Evolutionary conservation across 2,888 invertebrate species (phyloP), one percentile per base, ranked within the genome.

Genomic region (Dexiosoma caninum): DNA sequence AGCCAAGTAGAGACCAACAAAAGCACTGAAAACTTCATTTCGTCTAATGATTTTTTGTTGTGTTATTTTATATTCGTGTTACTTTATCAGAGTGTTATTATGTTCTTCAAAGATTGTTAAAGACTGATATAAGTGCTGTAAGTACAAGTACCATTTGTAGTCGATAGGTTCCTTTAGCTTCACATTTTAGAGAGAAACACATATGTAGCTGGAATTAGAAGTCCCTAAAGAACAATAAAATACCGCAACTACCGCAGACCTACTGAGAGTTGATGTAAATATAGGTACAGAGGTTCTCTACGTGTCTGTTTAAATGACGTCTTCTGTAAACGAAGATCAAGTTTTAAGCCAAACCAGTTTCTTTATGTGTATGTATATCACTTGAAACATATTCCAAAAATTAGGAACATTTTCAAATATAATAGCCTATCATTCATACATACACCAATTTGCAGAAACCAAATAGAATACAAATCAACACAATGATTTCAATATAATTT

Each of bases 221-320:
- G 30, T 70, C 70, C 59, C 75, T 21, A 40, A 40, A 76, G 77
- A 62, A 69, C 67, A 69, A 77, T 81, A 72, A 77, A 79, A 75
- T 69, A 81, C 77, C 81, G 16, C 81, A 74, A 49, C 9, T n/a
- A 71, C 75, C 67, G 16, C 69, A 64, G 27, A 53, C 32, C 35
- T 53, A 27, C 16, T 37, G 21, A 42, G 27, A 19, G 23, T 44
- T 55, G 37, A 66, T 66, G 57, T 40, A 59, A 64, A 44, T 27
- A 46, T 27, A 21, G 30, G 5, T 27, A 19, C 59, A 70, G 70
- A 19, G 46, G 27, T 70, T 70, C 70, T 10, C 30, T 40, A 67
- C 30, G 2, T 16, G 6, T 16, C 2, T 1, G 2, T 12, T 16
- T 16, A 12, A 16, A 23, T 3, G 12, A 8, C 21, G 19, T 16